A percentile compares a stretch with the other conserved stretches of the same genome.
Evolutionary conservation across 2,797 vertebrate genomes (phyloP).

Genomic region (Paedocypris micromegethes): DNA sequence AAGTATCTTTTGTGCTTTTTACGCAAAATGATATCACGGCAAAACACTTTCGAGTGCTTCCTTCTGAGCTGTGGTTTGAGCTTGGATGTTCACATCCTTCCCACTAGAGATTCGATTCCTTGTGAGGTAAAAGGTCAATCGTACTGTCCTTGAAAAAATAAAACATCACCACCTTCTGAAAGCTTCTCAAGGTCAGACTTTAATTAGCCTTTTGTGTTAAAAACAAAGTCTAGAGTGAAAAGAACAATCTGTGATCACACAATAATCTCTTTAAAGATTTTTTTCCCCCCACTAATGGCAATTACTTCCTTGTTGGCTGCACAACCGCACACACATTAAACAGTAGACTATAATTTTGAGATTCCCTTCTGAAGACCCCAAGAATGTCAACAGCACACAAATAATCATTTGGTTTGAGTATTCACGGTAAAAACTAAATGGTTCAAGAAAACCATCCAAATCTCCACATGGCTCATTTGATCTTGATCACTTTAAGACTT

Average conservation of each 20-base stretch:
- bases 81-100: background rate
- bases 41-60: conserved; percentile 17
- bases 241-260: conserved; percentile 3
- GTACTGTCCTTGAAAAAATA: conserved; percentile 11
- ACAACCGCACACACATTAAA: too few species aligned
- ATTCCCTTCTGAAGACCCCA: too few species aligned
- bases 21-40: conserved; percentile 1
- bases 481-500: too few species aligned
- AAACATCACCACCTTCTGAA: background rate
- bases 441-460: too few species aligned
- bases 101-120: conserved; percentile 1
- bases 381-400: too few species aligned
- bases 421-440: too few species aligned
- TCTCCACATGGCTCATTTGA: too few species aligned
- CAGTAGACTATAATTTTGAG: too few species aligned
- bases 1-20: conserved; percentile 3
- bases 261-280: background rate
- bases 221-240: background rate
- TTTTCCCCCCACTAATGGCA: too few species aligned
- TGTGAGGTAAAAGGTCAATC: conserved; percentile 3
- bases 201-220: conserved; percentile 12
- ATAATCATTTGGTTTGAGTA: too few species aligned
- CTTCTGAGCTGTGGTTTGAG: conserved; percentile 2
- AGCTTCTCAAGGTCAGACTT: background rate
- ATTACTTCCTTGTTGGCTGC: too few species aligned